Conservation (phyloP, 2,888 invertebrate genomes). For the Pasiphila rectangulata region DNA sequence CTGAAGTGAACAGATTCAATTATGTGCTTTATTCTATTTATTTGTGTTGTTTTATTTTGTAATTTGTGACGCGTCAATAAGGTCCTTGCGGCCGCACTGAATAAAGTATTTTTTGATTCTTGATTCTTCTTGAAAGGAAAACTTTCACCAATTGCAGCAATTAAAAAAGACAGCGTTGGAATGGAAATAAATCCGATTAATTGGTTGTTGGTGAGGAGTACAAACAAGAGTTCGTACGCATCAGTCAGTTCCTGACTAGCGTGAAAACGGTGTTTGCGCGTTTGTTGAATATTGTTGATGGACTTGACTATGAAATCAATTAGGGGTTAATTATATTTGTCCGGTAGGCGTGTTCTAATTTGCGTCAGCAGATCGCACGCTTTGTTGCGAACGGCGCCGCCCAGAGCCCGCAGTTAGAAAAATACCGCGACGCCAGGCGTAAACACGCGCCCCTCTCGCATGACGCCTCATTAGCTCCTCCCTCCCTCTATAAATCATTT, state of each 20-base stretch:
- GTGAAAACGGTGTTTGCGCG: slow-evolving; percentile 6
- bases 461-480: slow-evolving; percentile 80
- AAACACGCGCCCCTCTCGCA: slow-evolving; percentile 77
- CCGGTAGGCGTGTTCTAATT: slow-evolving; percentile 52
- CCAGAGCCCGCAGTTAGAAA: slow-evolving; percentile 63
- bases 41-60: too few relatives aligned
- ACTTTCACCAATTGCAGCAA: slow-evolving; percentile 1
- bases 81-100: too few relatives aligned
- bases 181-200: slow-evolving; percentile 4
- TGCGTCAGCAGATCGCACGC: slow-evolving; percentile 46
- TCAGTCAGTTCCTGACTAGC: neutral
- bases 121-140: too few relatives aligned
- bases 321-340: slow-evolving; percentile 43
- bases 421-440: slow-evolving; percentile 55
- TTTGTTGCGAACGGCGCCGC: slow-evolving; percentile 46
- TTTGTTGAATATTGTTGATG: slow-evolving; percentile 11
- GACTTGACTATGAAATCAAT: slow-evolving; percentile 33
- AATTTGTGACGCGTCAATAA: too few relatives aligned
- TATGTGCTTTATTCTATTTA: too few relatives aligned
- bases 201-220: neutral
- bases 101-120: too few relatives aligned
- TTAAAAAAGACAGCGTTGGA: neutral
- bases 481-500: slow-evolving; percentile 79
- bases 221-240: neutral
- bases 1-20: too few relatives aligned